Evolutionary conservation across 2,797 vertebrate genomes (phyloP), one percentile per base, ranked within the genome.

Genomic region (Chelonia mydas): DNA sequence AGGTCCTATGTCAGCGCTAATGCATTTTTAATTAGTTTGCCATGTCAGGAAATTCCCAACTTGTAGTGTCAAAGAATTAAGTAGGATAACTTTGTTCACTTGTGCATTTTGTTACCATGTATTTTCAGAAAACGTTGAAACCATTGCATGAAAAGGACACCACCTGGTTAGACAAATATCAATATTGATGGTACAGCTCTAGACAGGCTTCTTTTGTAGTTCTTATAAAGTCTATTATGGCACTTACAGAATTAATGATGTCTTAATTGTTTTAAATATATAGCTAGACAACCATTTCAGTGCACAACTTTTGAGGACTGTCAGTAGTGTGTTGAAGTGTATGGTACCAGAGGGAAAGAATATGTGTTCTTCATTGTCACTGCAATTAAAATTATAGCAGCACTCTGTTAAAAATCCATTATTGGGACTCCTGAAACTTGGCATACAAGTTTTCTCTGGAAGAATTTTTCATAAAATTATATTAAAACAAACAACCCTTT

Each of bases 211-310:
- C 92, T 86, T 89, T 86, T 93, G 76, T 88, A 65, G 47, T 90
- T 96, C 95, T 61, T 84, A 86, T 78, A 92, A 96, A 95, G 83
- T 49, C 81, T 89, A 28, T 96, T 95, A 84, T 94, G 81, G 90
- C 92, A 95, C 84, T 94, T 94, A 95, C 81, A 2, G 28, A 94
- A 93, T 95, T 96, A 95, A 89, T 41, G 59, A 95, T 80, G 80
- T 93, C 81, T 95, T 97, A 93, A 96, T 97, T 98, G 91, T 96
- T 92, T 97, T 95, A 93, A 96, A 88, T 91, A 90, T 72, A 87
- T 81, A 93, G 74, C 81, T 95, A 97, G 87, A 86, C 65, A 91
- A 94, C 87, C 23, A 86, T 81, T 92, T 92, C 87, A 95, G 84
- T 84, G 85, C 1, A 2, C 86, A 93, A 87, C 77, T 96, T 97